Conservation (phyloP, 2,797 vertebrate genomes). For the Phalanger gymnotis region DNA sequence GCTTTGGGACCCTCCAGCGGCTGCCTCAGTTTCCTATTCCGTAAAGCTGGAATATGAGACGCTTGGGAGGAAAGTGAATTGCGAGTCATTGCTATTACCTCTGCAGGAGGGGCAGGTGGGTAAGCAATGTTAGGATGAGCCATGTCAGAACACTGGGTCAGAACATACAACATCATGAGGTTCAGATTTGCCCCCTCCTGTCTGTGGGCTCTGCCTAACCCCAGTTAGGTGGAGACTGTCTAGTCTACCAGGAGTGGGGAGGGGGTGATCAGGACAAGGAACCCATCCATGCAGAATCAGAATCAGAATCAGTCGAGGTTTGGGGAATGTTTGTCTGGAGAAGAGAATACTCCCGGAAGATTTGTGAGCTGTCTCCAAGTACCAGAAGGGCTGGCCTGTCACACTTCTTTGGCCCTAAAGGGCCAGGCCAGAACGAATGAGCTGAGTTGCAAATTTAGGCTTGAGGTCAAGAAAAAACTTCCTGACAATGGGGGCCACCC, state of each 20-base stretch:
- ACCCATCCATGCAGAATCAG: too few relatives aligned
- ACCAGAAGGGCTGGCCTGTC: not conserved
- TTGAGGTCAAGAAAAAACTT: not conserved
- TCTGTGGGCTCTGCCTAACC: conserved; percentile 51
- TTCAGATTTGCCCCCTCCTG: conserved; percentile 41
- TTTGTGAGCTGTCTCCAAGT: not conserved
- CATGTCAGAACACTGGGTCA: conserved; percentile 71
- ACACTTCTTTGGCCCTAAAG: not conserved
- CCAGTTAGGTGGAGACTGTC: conserved; percentile 38
- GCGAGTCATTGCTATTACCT: not conserved
- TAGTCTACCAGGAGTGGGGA: not conserved
- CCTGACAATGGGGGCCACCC: too few relatives aligned
- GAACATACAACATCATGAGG: conserved; percentile 65
- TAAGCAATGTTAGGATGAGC: conserved; percentile 37
- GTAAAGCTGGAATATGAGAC: not conserved
- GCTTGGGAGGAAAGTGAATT: not conserved
- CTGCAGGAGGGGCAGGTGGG: conserved; percentile 29
- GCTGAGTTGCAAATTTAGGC: not conserved
- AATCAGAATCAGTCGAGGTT: not conserved
- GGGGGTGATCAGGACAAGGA: not conserved
- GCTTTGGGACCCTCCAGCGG: not conserved
- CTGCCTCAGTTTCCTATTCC: not conserved
- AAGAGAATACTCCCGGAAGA: conserved; percentile 36
- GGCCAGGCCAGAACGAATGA: not conserved
- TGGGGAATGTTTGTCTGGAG: conserved; percentile 42